These are phyloP conservation scores for Polymixis flavicincta DNA, from an alignment of 2,888 invertebrate genomes.

Conservation along the genomic window DNA sequence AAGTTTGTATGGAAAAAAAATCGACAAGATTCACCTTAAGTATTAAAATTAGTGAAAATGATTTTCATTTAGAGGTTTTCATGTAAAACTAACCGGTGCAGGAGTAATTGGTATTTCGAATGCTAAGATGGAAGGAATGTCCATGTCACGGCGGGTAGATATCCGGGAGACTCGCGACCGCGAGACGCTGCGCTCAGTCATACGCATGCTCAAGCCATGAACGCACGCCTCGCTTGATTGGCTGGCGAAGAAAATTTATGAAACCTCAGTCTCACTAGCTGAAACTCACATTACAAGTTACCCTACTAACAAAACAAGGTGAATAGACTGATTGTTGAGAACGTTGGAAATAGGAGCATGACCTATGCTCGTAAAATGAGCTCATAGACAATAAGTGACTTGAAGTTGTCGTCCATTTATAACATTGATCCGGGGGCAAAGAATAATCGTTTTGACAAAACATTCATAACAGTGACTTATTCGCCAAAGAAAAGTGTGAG, in stretches of 20 bases:
- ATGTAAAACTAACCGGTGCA: conserved; percentile 71
- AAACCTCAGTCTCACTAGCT: not conserved
- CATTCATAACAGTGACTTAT: conserved; percentile 51
- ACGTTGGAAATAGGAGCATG: not conserved
- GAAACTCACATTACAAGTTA: not conserved
- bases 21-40: too few relatives aligned
- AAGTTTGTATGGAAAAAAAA: too few relatives aligned
- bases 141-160: conserved; percentile 86
- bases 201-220: conserved; percentile 81
- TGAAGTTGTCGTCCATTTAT: not conserved
- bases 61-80: not conserved
- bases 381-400: conserved; percentile 7
- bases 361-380: conserved; percentile 1
- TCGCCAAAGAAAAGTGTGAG: conserved; percentile 76
- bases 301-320: not conserved
- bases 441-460: conserved; percentile 26
- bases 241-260: conserved; percentile 59
- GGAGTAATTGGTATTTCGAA: conserved; percentile 76
- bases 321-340: not conserved
- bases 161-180: conserved; percentile 79
- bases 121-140: conserved; percentile 86
- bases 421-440: conserved; percentile 15
- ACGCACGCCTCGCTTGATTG: conserved; percentile 77
- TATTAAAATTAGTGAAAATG: not conserved
- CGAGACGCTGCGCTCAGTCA: conserved; percentile 85